Conservation (phyloP, 2,797 vertebrate genomes). For the Labroides dimidiatus region DNA sequence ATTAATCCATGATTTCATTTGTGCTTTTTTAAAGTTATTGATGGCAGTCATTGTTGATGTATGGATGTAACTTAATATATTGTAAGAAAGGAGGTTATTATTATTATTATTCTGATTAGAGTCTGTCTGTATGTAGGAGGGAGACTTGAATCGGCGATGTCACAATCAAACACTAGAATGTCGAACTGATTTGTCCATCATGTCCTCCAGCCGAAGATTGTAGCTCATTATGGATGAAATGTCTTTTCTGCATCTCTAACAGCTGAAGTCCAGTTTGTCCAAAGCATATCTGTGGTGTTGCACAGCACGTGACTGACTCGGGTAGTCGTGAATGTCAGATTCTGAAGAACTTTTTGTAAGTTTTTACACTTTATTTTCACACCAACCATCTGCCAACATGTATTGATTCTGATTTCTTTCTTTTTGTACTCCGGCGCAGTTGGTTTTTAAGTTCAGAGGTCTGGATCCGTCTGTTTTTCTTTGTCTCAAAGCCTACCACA, state of each 20-base stretch:
- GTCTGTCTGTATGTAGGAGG: constrained; percentile 41
- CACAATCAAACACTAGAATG: constrained; percentile 83
- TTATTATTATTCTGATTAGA: background rate
- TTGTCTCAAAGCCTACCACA: constrained; percentile 37
- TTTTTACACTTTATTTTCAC: constrained; percentile 72
- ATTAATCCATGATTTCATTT: constrained; percentile 43
- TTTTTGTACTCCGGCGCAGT: constrained; percentile 50
- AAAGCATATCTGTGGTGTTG: constrained; percentile 70
- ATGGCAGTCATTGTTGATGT: constrained; percentile 67
- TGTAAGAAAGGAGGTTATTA: constrained; percentile 25
- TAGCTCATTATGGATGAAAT: constrained; percentile 71
- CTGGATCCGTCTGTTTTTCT: constrained; percentile 51
- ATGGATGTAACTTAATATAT: constrained; percentile 72
- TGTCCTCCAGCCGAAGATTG: constrained; percentile 79
- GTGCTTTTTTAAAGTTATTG: constrained; percentile 48
- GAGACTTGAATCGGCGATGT: constrained; percentile 78
- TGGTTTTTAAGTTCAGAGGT: constrained; percentile 48
- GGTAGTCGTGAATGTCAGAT: constrained; percentile 74
- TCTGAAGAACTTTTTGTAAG: constrained; percentile 64
- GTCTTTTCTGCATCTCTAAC: constrained; percentile 63
- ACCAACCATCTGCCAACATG: constrained; percentile 63
- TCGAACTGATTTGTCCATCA: constrained; percentile 72
- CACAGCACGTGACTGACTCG: constrained; percentile 56
- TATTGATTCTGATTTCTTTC: constrained; percentile 54
- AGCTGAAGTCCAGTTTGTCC: constrained; percentile 62